phyloP scores from a whole-genome alignment of 2,888 invertebrate genomes.

The Tenthredo scrophulariae region DNA sequence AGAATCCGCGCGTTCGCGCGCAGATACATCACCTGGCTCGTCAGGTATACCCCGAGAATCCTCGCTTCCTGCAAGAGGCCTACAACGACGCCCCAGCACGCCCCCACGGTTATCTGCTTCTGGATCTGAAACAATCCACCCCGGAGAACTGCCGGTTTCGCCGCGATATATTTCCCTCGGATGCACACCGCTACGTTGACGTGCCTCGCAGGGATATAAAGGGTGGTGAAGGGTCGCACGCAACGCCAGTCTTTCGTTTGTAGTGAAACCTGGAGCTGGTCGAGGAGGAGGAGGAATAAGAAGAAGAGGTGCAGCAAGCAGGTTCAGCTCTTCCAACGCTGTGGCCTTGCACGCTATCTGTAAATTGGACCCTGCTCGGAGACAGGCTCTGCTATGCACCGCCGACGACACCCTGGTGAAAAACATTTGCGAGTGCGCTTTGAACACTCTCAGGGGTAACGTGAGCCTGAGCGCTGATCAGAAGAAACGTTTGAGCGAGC shows the following conservation, averaged over 20 bases:
- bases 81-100: slow-evolving; percentile 56
- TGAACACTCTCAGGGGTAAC: too few relatives aligned
- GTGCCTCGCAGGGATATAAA: slow-evolving; percentile 41
- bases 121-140: too few relatives aligned
- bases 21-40: slow-evolving; percentile 35
- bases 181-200: slow-evolving; percentile 18
- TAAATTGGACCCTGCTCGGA: too few relatives aligned
- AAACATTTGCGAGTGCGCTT: too few relatives aligned
- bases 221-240: neutral
- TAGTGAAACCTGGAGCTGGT: slow-evolving; percentile 16
- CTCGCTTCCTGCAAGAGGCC: slow-evolving; percentile 55
- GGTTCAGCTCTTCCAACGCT: too few relatives aligned
- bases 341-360: too few relatives aligned
- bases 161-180: slow-evolving; percentile 49
- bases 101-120: slow-evolving; percentile 60
- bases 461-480: too few relatives aligned
- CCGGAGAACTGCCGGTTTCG: slow-evolving; percentile 55
- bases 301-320: too few relatives aligned
- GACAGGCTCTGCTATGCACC: too few relatives aligned
- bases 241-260: slow-evolving; percentile 33
- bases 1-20: slow-evolving; percentile 43
- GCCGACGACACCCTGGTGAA: too few relatives aligned
- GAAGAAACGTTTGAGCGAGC: too few relatives aligned
- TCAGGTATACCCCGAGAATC: slow-evolving; percentile 30
- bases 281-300: too few relatives aligned